phyloP scores from a whole-genome alignment of 2,113 vertebrate species.

The Ceyx melanurus region DNA sequence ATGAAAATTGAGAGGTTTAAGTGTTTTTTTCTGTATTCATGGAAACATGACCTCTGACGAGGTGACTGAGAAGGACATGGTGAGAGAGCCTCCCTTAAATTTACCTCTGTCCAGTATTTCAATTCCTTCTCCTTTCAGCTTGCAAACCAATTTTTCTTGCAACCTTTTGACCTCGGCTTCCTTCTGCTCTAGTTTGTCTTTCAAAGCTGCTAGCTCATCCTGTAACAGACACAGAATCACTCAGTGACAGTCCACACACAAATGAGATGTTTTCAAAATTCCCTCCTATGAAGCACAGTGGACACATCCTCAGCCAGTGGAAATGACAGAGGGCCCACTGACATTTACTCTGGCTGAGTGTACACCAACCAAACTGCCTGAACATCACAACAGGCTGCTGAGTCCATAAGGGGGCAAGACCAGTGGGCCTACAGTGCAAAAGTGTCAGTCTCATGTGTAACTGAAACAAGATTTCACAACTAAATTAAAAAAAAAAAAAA shows the following conservation, averaged over 20 bases:
- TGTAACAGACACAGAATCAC: constrained; percentile 53
- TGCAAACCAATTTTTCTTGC: constrained; percentile 85
- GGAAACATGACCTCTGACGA: neutral
- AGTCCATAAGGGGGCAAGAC: neutral
- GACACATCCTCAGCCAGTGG: neutral
- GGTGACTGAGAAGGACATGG: neutral
- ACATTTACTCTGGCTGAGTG: neutral
- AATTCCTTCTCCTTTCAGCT: constrained; percentile 74
- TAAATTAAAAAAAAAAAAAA: neutral
- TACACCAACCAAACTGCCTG: neutral
- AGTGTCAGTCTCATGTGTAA: neutral
- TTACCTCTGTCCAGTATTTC: constrained; percentile 87
- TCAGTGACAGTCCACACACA: neutral
- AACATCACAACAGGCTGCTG: neutral
- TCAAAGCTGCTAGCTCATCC: constrained; percentile 89
- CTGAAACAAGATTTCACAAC: neutral
- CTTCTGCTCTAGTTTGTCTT: constrained; percentile 88
- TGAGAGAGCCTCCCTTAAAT: neutral
- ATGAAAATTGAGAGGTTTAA: neutral
- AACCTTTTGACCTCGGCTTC: constrained; percentile 85
- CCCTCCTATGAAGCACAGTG: neutral
- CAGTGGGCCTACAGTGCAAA: neutral
- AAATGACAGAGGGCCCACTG: neutral
- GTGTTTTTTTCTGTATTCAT: neutral
- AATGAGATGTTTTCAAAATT: neutral